Conservation (phyloP, 2,888 invertebrate genomes). For the Callyntrura guangdongensis region DNA sequence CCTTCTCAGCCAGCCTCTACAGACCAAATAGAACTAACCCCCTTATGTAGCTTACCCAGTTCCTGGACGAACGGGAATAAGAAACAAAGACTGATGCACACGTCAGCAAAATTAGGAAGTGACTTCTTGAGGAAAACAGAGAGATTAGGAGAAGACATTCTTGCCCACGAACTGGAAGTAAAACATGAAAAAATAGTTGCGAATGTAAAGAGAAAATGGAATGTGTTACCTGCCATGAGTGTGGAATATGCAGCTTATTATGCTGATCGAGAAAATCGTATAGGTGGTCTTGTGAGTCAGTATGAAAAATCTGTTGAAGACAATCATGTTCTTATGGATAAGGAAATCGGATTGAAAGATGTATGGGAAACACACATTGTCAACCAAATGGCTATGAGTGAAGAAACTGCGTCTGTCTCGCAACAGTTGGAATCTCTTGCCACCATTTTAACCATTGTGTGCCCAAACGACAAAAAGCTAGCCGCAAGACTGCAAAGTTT, state of each 20-base stretch:
- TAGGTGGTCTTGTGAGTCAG: constrained; percentile 92
- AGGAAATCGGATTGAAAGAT: constrained; percentile 80
- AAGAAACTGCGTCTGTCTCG: constrained; percentile 70
- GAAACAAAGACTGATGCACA: constrained; percentile 95
- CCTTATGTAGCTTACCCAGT: constrained; percentile 26
- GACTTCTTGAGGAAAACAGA: constrained; percentile 94
- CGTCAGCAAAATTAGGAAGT: constrained; percentile 95
- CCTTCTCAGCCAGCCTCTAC: background rate
- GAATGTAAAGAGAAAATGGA: constrained; percentile 97
- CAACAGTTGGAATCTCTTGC: constrained; percentile 71
- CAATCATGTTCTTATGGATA: constrained; percentile 79
- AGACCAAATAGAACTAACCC: constrained; percentile 28
- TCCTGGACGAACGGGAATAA: constrained; percentile 88
- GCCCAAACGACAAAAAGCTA: constrained; percentile 75
- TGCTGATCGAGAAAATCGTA: constrained; percentile 94
- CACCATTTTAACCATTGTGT: constrained; percentile 73
- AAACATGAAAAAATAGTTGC: constrained; percentile 93
- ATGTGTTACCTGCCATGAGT: constrained; percentile 96
- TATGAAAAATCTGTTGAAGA: constrained; percentile 89
- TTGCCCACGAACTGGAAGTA: constrained; percentile 93
- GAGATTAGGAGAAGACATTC: constrained; percentile 95
- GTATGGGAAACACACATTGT: constrained; percentile 77
- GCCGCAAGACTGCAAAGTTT: constrained; percentile 41
- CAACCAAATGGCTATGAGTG: constrained; percentile 75
- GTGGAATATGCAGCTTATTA: constrained; percentile 98